These are phyloP conservation scores for Drosophila antonietae DNA, from an alignment of 2,888 invertebrate species.

Conservation along the genomic window DNA sequence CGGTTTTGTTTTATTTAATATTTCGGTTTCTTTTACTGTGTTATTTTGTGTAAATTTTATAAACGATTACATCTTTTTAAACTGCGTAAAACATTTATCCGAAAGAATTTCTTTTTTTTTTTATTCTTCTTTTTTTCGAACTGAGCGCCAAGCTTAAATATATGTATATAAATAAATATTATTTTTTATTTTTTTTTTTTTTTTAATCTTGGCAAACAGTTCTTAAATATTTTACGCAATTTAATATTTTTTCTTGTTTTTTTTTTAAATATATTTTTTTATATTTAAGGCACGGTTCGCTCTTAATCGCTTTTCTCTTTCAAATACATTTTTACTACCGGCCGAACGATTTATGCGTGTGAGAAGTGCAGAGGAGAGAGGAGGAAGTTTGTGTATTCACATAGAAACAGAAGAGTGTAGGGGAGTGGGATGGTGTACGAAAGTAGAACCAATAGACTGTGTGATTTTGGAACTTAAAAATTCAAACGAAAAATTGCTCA, in stretches of 20 bases:
- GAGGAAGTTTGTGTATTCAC: neutral
- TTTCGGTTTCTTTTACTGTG: neutral
- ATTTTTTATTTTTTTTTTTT: neutral
- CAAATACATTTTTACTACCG: neutral
- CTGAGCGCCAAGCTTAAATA: constrained; percentile 15
- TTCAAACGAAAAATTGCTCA: neutral
- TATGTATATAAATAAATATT: neutral
- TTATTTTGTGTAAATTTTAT: constrained; percentile 14
- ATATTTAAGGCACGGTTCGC: constrained; percentile 4
- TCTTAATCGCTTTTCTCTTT: neutral
- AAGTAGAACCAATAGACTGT: neutral
- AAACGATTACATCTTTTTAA: constrained; percentile 22
- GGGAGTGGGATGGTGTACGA: neutral
- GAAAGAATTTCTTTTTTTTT: constrained; percentile 34
- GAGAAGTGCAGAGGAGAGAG: neutral
- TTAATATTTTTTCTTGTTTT: constrained; percentile 15
- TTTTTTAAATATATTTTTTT: neutral
- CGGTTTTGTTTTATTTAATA: neutral
- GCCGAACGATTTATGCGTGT: neutral
- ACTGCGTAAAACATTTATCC: constrained; percentile 62
- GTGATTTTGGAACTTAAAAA: neutral
- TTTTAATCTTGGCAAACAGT: constrained; percentile 19
- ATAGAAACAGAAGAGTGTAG: neutral
- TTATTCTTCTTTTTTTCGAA: constrained; percentile 16
- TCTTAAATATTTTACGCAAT: constrained; percentile 47